Percentiles rank a stretch among this genome's conserved stretches.
phyloP scores from a whole-genome alignment of 2,888 invertebrate species.

The Eustalomyia histrio region DNA sequence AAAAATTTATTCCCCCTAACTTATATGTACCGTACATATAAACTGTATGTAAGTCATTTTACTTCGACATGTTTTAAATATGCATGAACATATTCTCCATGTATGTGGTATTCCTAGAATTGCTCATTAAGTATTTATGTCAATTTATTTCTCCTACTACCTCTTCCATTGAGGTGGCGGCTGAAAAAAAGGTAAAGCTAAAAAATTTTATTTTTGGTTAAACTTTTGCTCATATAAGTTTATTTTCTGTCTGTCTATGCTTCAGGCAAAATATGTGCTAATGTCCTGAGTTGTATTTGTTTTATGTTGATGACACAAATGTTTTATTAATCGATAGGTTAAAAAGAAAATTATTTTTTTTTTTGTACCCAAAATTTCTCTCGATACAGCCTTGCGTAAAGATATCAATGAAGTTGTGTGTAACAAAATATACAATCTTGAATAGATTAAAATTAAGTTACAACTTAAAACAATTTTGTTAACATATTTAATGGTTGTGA shows the following conservation, averaged over 20 bases:
- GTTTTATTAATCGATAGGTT: slow-evolving; percentile 57
- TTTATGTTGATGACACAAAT: slow-evolving; percentile 47
- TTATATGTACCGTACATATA: background rate
- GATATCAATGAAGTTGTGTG: background rate
- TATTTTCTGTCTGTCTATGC: background rate
- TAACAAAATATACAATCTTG: too few species aligned
- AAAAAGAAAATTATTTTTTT: slow-evolving; percentile 27
- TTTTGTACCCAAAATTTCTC: slow-evolving; percentile 8
- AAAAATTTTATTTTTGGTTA: slow-evolving; percentile 19
- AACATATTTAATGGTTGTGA: slow-evolving; percentile 15
- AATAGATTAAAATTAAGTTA: slow-evolving; percentile 35
- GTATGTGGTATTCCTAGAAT: slow-evolving; percentile 36
- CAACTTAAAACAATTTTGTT: slow-evolving; percentile 27
- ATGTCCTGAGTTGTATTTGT: slow-evolving; percentile 16
- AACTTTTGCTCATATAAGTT: slow-evolving; percentile 10
- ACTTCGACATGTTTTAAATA: slow-evolving; percentile 16
- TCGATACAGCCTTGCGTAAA: background rate
- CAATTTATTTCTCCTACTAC: slow-evolving; percentile 42
- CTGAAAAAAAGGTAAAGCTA: slow-evolving; percentile 43
- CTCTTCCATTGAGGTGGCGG: background rate
- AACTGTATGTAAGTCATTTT: slow-evolving; percentile 9
- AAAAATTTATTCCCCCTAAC: too few species aligned
- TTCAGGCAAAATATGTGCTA: slow-evolving; percentile 5
- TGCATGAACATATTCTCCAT: slow-evolving; percentile 31
- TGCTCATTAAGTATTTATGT: slow-evolving; percentile 60